A percentile compares a stretch with the other conserved stretches of the same genome.
These are phyloP conservation scores for Pissodes strobi DNA, from an alignment of 1,140 invertebrate species.

Conservation along the genomic window DNA sequence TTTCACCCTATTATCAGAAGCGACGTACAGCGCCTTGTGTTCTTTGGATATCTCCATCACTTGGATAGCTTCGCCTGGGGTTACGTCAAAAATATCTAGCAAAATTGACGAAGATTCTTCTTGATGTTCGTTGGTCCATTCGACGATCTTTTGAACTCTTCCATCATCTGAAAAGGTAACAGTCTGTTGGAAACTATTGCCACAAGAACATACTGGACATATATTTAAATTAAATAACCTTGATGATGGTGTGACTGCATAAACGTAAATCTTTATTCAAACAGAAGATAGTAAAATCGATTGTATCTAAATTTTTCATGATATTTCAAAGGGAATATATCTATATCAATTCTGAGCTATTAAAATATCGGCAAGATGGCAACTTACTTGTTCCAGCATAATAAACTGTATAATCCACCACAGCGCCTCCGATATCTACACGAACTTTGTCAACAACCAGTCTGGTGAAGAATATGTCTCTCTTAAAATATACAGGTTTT, in stretches of 20 bases:
- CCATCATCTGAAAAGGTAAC: constrained; percentile 63
- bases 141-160: constrained; percentile 80
- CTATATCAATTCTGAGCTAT: no score
- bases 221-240: neutral
- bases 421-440: constrained; percentile 65
- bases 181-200: neutral
- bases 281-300: no score
- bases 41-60: constrained; percentile 74
- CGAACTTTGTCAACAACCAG: constrained; percentile 77
- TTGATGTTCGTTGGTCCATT: constrained; percentile 64
- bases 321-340: no score
- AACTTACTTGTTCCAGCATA: constrained; percentile 77
- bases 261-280: no score
- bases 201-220: neutral
- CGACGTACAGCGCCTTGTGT: constrained; percentile 74
- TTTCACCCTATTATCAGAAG: constrained; percentile 73
- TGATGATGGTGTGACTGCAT: no score
- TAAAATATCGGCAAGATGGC: no score
- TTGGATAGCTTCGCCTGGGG: constrained; percentile 72
- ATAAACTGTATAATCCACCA: constrained; percentile 75
- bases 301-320: no score
- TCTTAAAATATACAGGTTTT: constrained; percentile 79
- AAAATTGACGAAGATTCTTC: constrained; percentile 71
- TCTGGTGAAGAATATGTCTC: constrained; percentile 77
- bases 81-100: constrained; percentile 76